A percentile compares a stretch with the other conserved stretches of the same genome.
phyloP scores from a whole-genome alignment of 2,888 invertebrate species.

The Drosophila sordidula region DNA sequence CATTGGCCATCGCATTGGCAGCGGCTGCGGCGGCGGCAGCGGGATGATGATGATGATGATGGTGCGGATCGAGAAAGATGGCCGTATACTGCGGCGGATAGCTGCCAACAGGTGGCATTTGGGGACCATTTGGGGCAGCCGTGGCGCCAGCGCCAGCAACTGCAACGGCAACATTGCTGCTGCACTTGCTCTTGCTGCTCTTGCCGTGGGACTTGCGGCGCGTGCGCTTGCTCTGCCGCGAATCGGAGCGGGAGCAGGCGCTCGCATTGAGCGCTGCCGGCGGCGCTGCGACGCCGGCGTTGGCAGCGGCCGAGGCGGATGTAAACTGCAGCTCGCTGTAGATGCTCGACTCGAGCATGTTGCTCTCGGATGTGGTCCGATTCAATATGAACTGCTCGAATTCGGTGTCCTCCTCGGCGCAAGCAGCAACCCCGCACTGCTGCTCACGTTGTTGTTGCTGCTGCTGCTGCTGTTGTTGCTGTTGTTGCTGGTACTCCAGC shows the following conservation, averaged over 20 bases:
- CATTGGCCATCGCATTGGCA: conserved; percentile 71
- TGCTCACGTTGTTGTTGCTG: conserved; percentile 40
- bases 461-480: conserved; percentile 34
- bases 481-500: conserved; percentile 47
- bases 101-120: conserved; percentile 66
- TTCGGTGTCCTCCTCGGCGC: conserved; percentile 60
- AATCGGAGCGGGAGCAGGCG: conserved; percentile 73
- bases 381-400: conserved; percentile 80
- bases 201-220: conserved; percentile 73
- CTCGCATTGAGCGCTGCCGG: conserved; percentile 70
- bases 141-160: conserved; percentile 31
- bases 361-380: conserved; percentile 82
- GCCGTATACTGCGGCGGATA: conserved; percentile 84
- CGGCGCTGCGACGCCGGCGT: neutral
- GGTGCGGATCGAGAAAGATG: conserved; percentile 80
- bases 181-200: conserved; percentile 47
- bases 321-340: conserved; percentile 81
- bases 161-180: conserved; percentile 29
- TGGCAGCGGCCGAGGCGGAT: conserved; percentile 18
- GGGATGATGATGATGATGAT: conserved; percentile 50
- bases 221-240: conserved; percentile 76
- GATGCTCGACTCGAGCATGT: conserved; percentile 82
- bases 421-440: neutral
- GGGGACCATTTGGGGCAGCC: conserved; percentile 25
- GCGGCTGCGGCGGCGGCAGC: conserved; percentile 19